A percentile compares a stretch with the other conserved stretches of the same genome.
Evolutionary conservation across 2,797 vertebrate genomes (phyloP).

Genomic region (Balearica regulorum): DNA sequence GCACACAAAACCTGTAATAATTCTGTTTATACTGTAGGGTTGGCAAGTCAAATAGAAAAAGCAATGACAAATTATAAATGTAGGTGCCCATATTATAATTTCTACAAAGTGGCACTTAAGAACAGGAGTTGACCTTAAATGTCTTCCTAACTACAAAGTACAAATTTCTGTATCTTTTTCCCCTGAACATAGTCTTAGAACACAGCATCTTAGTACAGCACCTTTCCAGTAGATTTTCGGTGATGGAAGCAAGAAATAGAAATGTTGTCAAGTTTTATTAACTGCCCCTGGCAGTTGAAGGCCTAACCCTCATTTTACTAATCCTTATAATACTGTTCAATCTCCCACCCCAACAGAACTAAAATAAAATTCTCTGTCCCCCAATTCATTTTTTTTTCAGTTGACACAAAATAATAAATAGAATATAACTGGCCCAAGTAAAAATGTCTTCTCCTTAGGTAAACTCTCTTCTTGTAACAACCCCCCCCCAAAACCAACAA

Average conservation of each 20-base stretch:
- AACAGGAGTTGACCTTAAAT: background rate
- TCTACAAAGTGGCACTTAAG: background rate
- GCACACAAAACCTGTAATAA: background rate
- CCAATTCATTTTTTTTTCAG: background rate
- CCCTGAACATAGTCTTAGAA: background rate
- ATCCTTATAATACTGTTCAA: background rate
- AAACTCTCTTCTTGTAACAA: background rate
- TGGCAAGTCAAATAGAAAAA: background rate
- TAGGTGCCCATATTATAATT: background rate
- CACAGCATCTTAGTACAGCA: background rate
- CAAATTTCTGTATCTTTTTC: background rate
- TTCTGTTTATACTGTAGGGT: background rate
- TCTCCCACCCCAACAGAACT: background rate
- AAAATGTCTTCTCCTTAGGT: background rate
- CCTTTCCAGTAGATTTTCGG: background rate
- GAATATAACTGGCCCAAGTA: background rate
- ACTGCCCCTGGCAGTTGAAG: background rate
- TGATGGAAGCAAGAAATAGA: background rate
- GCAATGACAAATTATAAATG: background rate
- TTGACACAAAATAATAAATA: background rate
- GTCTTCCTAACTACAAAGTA: background rate
- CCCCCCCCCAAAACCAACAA: background rate
- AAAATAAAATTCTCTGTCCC: background rate
- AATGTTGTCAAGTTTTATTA: background rate
- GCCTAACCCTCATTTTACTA: background rate